Percentiles rank a stretch among this genome's conserved stretches.
Evolutionary conservation across 2,113 vertebrate genomes (phyloP).

Genomic region (Corynorhinus townsendii): DNA sequence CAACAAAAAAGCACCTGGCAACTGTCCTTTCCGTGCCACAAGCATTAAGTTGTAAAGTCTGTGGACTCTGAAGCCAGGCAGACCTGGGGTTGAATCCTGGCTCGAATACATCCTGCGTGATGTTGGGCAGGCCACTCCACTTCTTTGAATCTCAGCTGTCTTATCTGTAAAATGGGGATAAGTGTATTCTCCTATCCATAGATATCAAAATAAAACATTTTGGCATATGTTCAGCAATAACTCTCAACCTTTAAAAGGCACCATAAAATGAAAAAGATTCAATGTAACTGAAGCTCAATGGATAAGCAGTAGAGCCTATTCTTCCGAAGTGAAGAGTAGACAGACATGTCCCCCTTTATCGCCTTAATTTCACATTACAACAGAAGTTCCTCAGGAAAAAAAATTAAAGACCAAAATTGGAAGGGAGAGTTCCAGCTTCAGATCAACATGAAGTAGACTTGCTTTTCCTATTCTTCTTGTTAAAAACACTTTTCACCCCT

Average conservation of each 20-base stretch:
- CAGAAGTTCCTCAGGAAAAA: not conserved
- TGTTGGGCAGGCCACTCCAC: not conserved
- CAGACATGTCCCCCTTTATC: not conserved
- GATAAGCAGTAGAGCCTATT: not conserved
- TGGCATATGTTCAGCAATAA: not conserved
- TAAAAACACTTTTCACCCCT: not conserved
- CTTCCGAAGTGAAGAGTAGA: not conserved
- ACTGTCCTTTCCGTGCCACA: constrained; percentile 40
- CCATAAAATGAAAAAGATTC: not conserved
- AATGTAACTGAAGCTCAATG: not conserved
- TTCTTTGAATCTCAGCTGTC: not conserved
- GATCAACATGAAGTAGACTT: not conserved
- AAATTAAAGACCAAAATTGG: not conserved
- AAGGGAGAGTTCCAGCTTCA: not conserved
- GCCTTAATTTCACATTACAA: not conserved
- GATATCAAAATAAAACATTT: not conserved
- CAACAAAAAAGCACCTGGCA: constrained; percentile 44
- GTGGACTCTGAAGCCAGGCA: not conserved
- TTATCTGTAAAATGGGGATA: not conserved
- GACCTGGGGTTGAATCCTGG: not conserved
- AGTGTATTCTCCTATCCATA: not conserved
- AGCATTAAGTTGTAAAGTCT: not conserved
- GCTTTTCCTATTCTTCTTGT: not conserved
- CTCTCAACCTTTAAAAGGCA: not conserved
- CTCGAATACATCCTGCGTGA: not conserved